phyloP scores from a whole-genome alignment of 2,113 vertebrate species.

The Psettodes erumei region DNA sequence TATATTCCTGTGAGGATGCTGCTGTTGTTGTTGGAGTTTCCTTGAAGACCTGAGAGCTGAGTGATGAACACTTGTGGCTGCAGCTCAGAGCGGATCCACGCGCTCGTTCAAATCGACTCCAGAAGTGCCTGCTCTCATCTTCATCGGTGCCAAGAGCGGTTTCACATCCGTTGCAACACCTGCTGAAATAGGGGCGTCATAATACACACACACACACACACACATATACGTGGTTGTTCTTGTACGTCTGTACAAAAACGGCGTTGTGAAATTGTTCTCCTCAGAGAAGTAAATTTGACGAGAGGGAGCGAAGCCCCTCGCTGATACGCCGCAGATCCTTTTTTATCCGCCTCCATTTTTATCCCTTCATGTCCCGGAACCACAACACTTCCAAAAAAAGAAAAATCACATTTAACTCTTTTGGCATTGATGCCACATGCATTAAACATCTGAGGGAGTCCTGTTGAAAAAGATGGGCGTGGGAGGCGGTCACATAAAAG shows the following conservation, averaged over 20 bases:
- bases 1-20: neutral
- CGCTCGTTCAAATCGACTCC: conserved; percentile 30
- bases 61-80: conserved; percentile 45
- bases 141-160: conserved; percentile 25
- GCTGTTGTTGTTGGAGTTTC: neutral
- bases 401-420: conserved; percentile 19
- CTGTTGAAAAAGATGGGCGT: neutral
- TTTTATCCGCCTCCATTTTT: conserved; percentile 2
- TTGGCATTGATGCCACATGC: conserved; percentile 1
- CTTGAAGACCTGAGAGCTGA: conserved; percentile 1
- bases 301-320: neutral
- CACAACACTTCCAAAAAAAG: conserved; percentile 10
- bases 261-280: conserved; percentile 4
- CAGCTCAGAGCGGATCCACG: conserved; percentile 10
- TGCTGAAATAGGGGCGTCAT: neutral
- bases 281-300: conserved; percentile 4
- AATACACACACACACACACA: neutral
- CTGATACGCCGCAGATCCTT: neutral
- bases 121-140: conserved; percentile 22
- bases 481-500: conserved; percentile 19
- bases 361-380: neutral
- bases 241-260: conserved; percentile 2
- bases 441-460: neutral
- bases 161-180: conserved; percentile 8
- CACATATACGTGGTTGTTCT: too few species aligned